Base-by-base conservation (phyloP, 2,888 invertebrate species). In the Leucophora obtusa region DNA sequence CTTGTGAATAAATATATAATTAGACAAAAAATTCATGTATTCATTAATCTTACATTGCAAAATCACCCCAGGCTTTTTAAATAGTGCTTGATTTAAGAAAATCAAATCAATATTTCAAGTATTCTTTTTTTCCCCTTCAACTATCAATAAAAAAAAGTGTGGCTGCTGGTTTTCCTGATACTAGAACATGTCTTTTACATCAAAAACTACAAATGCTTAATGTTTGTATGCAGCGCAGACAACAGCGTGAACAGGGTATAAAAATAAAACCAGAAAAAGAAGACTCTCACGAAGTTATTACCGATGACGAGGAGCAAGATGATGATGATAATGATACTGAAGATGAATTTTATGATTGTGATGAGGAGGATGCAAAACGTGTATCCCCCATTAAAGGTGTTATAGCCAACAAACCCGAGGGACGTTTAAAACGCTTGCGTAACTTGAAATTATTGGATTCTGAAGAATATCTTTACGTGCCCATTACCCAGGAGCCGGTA, bases 191-290 rank as follows among this genome's bases (percentile, higher is more conserved):
- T 88, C 92, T 98, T 54, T 92, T 99, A 14, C 96, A 98, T 90
- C 98, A 99, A 91, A 99, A 99, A 89, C 92, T 99, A 53, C 98
- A 97, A 91, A 93, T 96, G 92, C 90, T 96, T 50, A 96, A 96
- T 87, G 94, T 95, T 86, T 96, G 96, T 89, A 94, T 96, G 83
- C 93, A 93, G 80, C 92, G 94, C 59, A 92, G 92, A 83, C n/a
- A 54, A 8, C 58, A 62, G 18, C 74, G 74, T 65, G 82, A 66
- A 79, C 75, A 24, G 15, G 71, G 56, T 14, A 66, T 21, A 21
- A 74, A 58, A 18, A 21, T 17, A 2, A 47, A 47, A 28, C 28
- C 7, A 7, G 6, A 28, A 3, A 3, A 3, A 10, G 10, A 11
- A 35, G 2, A 15, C 11, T 1, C n/a, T 38, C 0, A 28, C 5